Percentiles rank a stretch among this genome's conserved stretches.
Conservation (phyloP, 2,888 invertebrate genomes). For the Orgyia antiqua region DNA sequence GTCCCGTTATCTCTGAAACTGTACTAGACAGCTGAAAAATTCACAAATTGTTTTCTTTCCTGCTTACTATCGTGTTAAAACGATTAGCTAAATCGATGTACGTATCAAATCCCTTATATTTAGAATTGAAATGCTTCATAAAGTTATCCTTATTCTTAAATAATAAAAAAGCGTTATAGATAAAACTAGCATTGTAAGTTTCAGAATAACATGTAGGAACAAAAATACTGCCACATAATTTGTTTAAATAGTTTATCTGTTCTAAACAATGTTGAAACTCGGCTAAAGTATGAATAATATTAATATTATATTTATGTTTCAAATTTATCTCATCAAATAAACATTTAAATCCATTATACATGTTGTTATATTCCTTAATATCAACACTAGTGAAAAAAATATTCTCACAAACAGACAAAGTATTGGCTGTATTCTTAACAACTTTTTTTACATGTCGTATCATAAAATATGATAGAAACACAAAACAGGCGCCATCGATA, state of each 20-base stretch:
- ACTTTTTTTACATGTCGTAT: slow-evolving; percentile 7
- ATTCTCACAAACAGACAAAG: too few relatives aligned
- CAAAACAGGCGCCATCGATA: slow-evolving; percentile 20
- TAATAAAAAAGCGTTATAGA: slow-evolving; percentile 27
- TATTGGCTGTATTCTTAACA: too few relatives aligned
- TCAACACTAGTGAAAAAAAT: too few relatives aligned
- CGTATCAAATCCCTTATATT: too few relatives aligned
- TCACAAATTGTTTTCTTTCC: too few relatives aligned
- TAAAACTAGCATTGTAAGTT: slow-evolving; percentile 31
- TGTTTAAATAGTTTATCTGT: slow-evolving; percentile 38
- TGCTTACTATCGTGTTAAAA: too few relatives aligned
- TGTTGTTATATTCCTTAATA: not conserved
- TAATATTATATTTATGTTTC: slow-evolving; percentile 1
- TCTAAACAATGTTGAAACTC: slow-evolving; percentile 40
- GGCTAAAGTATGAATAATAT: slow-evolving; percentile 28
- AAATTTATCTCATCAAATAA: slow-evolving; percentile 11
- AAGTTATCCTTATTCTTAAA: slow-evolving; percentile 11
- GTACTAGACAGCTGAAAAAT: too few relatives aligned
- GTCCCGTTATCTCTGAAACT: too few relatives aligned
- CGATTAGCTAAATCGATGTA: too few relatives aligned
- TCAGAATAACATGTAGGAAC: slow-evolving; percentile 23
- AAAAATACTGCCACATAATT: slow-evolving; percentile 18
- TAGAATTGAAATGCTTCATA: slow-evolving; percentile 12
- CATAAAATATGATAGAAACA: slow-evolving; percentile 24
- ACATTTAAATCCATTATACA: slow-evolving; percentile 13